These are phyloP conservation scores for Choloepus didactylus DNA, from an alignment of 2,797 vertebrate genomes.

Conservation along the genomic window DNA sequence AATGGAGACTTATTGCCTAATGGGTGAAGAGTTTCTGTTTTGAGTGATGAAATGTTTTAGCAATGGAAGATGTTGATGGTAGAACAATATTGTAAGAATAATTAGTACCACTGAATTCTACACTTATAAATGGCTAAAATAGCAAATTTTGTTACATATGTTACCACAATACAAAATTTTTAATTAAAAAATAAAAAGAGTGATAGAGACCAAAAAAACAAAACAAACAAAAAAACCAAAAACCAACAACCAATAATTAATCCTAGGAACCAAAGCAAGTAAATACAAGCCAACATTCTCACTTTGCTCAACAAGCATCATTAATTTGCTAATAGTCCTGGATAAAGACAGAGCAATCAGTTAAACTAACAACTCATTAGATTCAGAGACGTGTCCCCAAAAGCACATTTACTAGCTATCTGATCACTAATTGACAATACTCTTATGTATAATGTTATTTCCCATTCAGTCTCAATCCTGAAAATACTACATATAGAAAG, in stretches of 20 bases:
- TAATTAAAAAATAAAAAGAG: no score
- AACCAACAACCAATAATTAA: conserved; percentile 36
- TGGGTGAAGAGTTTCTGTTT: no score
- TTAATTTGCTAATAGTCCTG: conserved; percentile 64
- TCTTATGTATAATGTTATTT: conserved; percentile 54
- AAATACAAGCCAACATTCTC: conserved; percentile 56
- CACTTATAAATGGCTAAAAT: no score
- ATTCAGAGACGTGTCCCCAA: conserved; percentile 56
- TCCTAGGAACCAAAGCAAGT: conserved; percentile 67
- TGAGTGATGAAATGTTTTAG: no score
- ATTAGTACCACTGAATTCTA: no score
- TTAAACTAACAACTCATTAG: conserved; percentile 75
- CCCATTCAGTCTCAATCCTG: conserved; percentile 45
- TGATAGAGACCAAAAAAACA: no score
- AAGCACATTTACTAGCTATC: conserved; percentile 63
- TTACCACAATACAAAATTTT: no score
- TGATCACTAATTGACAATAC: conserved; percentile 58
- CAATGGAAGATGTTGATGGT: no score
- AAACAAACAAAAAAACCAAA: no score
- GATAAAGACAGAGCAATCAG: conserved; percentile 71
- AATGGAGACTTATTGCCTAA: no score
- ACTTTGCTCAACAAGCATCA: conserved; percentile 68
- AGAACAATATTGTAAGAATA: no score
- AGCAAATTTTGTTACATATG: no score
- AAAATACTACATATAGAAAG: conserved; percentile 49